These are phyloP conservation scores for Potamarius usumacintae DNA, from an alignment of 2,113 vertebrate species.

Conservation along the genomic window DNA sequence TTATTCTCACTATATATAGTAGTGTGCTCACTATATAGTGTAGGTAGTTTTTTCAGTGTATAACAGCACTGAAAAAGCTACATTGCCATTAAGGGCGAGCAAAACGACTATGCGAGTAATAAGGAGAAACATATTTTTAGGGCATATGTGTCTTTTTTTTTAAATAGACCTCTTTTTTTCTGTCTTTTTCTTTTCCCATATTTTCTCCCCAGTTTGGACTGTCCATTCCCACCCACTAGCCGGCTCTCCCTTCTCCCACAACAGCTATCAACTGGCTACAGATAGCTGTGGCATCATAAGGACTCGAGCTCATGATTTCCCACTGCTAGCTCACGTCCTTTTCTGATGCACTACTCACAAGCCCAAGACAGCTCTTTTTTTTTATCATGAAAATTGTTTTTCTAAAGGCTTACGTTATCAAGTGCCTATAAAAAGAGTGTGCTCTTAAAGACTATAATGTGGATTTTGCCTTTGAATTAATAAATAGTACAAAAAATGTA, in stretches of 20 bases:
- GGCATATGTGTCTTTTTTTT: neutral
- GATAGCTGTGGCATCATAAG: neutral
- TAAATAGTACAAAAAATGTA: neutral
- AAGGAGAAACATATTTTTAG: neutral
- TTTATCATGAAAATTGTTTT: neutral
- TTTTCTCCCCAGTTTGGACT: no score
- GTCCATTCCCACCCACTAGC: neutral
- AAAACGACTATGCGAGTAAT: neutral
- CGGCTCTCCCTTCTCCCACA: neutral
- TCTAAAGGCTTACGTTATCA: neutral
- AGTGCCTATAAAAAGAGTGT: neutral
- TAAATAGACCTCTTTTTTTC: neutral
- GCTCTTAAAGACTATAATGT: neutral
- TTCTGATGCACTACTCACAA: neutral
- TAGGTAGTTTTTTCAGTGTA: no score
- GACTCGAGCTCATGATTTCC: neutral
- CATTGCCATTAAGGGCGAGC: neutral
- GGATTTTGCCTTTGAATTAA: neutral
- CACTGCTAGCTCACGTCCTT: neutral
- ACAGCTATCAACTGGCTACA: neutral
- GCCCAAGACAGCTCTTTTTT: neutral
- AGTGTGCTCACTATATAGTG: neutral
- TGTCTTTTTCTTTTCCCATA: neutral
- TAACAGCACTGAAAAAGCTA: neutral
- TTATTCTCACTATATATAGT: neutral